Evolutionary conservation across 1,140 invertebrate species (phyloP).

Genomic region (Forficula auricularia): DNA sequence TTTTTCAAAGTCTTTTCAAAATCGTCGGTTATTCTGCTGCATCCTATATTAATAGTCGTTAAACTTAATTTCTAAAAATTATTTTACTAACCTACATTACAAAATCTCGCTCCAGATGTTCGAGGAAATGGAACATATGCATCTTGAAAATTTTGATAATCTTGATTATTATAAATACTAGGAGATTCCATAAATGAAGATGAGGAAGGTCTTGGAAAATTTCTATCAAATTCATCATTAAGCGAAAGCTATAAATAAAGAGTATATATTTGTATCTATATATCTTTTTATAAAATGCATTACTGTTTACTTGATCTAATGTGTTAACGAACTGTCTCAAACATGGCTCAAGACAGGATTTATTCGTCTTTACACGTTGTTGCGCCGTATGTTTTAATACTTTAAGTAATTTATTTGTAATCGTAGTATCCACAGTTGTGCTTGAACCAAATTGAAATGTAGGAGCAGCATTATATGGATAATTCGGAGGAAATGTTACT

Average conservation of each 20-base stretch:
- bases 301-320: conserved; percentile 37
- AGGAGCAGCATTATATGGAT: conserved; percentile 54
- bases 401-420: conserved; percentile 42
- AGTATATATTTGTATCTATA: not conserved
- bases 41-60: too few species aligned
- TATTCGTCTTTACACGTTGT: conserved; percentile 55
- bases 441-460: conserved; percentile 48
- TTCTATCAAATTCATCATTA: conserved; percentile 27
- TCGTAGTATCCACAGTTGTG: conserved; percentile 38
- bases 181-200: conserved; percentile 12
- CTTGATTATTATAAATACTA: conserved; percentile 26
- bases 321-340: conserved; percentile 51
- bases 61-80: too few species aligned
- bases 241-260: conserved; percentile 22
- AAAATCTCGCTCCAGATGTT: conserved; percentile 85
- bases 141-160: conserved; percentile 32
- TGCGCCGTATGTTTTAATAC: conserved; percentile 54
- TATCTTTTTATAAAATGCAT: conserved; percentile 6
- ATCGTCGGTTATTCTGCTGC: too few species aligned
- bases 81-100: conserved; percentile 45
- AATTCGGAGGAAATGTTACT: conserved; percentile 60
- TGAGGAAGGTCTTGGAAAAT: conserved; percentile 21
- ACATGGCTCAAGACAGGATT: conserved; percentile 63
- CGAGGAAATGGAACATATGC: conserved; percentile 84
- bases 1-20: too few species aligned